Evolutionary conservation across 1,140 invertebrate species (phyloP).

Genomic region (Diprion similis): DNA sequence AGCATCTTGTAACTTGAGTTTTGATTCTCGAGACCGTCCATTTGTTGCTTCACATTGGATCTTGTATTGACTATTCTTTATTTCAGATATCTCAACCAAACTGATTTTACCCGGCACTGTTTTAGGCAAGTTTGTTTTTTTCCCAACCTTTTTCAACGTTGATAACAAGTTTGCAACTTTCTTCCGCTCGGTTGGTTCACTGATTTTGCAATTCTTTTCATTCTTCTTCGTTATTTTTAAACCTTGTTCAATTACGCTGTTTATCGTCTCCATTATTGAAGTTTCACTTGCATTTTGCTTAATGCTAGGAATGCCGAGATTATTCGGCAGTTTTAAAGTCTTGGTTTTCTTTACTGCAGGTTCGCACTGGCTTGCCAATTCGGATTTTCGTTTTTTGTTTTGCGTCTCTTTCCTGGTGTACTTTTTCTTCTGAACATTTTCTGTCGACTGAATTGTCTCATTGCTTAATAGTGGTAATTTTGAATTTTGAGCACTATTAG

Average conservation of each 20-base stretch:
- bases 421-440: slow-evolving; percentile 46
- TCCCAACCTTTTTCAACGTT: slow-evolving; percentile 64
- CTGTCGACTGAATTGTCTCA: slow-evolving; percentile 15
- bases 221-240: slow-evolving; percentile 55
- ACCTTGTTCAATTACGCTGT: slow-evolving; percentile 53
- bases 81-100: slow-evolving; percentile 26
- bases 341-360: slow-evolving; percentile 44
- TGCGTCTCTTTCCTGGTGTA: slow-evolving; percentile 29
- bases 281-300: slow-evolving; percentile 51
- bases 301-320: slow-evolving; percentile 22
- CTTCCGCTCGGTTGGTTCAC: slow-evolving; percentile 30
- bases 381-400: slow-evolving; percentile 36
- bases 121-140: slow-evolving; percentile 49
- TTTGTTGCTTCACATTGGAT: slow-evolving; percentile 30
- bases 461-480: slow-evolving; percentile 27
- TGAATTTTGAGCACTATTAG: slow-evolving; percentile 6
- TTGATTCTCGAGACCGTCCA: slow-evolving; percentile 36
- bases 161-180: slow-evolving; percentile 43
- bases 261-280: slow-evolving; percentile 58
- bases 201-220: slow-evolving; percentile 39
- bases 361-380: slow-evolving; percentile 3
- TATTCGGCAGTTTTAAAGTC: slow-evolving; percentile 30
- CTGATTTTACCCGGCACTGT: slow-evolving; percentile 33
- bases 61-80: slow-evolving; percentile 34
- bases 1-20: slow-evolving; percentile 35